Base-by-base conservation (phyloP, 2,113 vertebrate genomes). In the Galeopterus variegatus region DNA sequence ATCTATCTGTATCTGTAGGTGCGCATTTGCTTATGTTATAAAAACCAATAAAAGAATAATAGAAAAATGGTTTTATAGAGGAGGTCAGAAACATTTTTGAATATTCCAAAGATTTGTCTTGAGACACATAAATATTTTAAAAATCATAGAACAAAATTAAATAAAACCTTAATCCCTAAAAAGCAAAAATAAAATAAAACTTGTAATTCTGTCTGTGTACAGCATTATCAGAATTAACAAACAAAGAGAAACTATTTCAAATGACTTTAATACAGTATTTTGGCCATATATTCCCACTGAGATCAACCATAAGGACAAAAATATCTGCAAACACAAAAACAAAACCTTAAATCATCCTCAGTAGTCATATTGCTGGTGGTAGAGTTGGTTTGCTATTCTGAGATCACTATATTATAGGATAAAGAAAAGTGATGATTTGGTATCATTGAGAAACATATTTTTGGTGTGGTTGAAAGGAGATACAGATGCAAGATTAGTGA, bases 11-110 rank as follows among this genome's bases (percentile, higher is more conserved):
- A 41, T 41, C 79, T 72, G 52, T 31, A 70, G 50, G 64, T 12
- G 73, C 21, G 73, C 17, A 41, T 58, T 94, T 94, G 31, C 36
- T 45, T n/a, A 75, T 21, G 23, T 33, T 58, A 31, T 52, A 67
- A 95, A 89, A 70, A 21, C 31, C 41, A 96, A 64, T 72, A 28
- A 79, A 54, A 48, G 54, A 79, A 64, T 73, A 96, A 85, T 15
- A 60, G 67, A 73, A 58, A 60, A 73, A 82, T 91, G 33, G 15
- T 73, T 81, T 65, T 52, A 48, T 28, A 15, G n/a, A 96, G 4
- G 45, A 64, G 4, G 2, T 26, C 24, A 82, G 26, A 18, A 67
- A 28, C 0, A 60, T 85, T 54, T 69, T 54, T 23, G 19, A 86
- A 19, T 60, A 75, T 36, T 52, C 54, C 36, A 36, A 85, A 83